Evolutionary conservation across 2,888 invertebrate species (phyloP), one percentile per base, ranked within the genome.

Genomic region (Coleophora deauratella): DNA sequence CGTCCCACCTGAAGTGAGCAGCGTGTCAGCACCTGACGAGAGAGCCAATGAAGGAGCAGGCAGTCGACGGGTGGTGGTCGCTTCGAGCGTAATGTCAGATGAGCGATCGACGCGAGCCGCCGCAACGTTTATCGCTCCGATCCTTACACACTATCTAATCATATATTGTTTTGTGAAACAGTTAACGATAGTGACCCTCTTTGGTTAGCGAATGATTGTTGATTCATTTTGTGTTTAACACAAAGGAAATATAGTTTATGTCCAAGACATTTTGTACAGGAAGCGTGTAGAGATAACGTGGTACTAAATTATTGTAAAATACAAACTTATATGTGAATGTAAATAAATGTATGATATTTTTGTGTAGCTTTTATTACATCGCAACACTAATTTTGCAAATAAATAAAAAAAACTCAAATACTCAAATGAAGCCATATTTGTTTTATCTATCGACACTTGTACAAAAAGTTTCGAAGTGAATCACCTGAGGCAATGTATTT

Each of bases 31-130:
- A 1, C 65, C 74, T 1, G 82, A 79, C 0, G 81, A 80, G 41
- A 60, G 72, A 1, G 64, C 71, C 41, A 74, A 50, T 35, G 81
- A 82, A 0, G 80, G 75, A 1, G 66, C 81, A 1, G 85, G 74
- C 15, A 84, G 87, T 2, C 72, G 82, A 8, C 89, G 89, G 1
- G 86, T 90, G 1, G 89, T 90, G 1, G 87, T 90, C 33, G 90
- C 90, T 6, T 90, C 90, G 41, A 90, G 90, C 62, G 91, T 90
- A 9, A 89, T 90, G 87, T 87, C 90, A 0, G 90, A 91, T 48
- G 90, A 90, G 48, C 64, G 84, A 28, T 66, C 63, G 1, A 55
- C 76, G 1, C 72, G 88, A 54, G 61, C 81, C 1, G 42, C 72
- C 59, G 72, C 74, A 43, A 42, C 68, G 44, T 58, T 52, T 9